Base-by-base conservation (phyloP, 1,140 invertebrate species). In the Andricus grossulariae region DNA sequence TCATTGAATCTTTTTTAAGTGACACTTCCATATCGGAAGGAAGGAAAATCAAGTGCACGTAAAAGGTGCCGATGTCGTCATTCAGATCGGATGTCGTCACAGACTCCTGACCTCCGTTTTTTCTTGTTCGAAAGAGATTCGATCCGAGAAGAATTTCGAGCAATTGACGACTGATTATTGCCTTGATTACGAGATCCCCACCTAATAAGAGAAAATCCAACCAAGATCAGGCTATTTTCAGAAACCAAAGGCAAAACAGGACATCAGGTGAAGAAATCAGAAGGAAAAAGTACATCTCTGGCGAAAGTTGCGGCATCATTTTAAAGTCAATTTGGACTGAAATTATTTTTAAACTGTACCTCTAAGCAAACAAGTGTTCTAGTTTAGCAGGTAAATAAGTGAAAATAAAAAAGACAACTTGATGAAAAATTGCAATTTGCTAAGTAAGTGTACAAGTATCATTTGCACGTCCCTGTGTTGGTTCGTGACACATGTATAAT, bases 21-120 rank as follows among this genome's bases (percentile, higher is more conserved):
- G 32, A 66, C 60, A 66, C 60, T 66, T 66, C 60, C 25, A 66
- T 66, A 66, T 39, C 32, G 60, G 60, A 25, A 66, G 60, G 60
- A 66, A 66, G 60, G 60, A 66, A 15, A 66, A 66, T 66, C 60
- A 66, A 66, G 60, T 66, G 5, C 16, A 66, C 25, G 32, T 32
- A 66, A 66, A 66, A 66, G 60, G 60, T 66, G 25, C 16, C n/a
- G 60, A 66, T 66, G 60, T 66, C 60, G 60, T 66, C 60, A 66
- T 66, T 39, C 60, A 66, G 60, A 66, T 66, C 60, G 60, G 25
- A 66, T 66, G 25, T 66, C 25, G 60, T 66, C 25, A 66, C 25
- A 66, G 5, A 66, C 25, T 12, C 32, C 15, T 66, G 60, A 66
- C 60, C 60, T 66, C 21, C 32, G 57, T 66, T 66, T 66, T 45